Evolutionary conservation across 2,888 invertebrate genomes (phyloP).

Genomic region (Melipona beecheii): DNA sequence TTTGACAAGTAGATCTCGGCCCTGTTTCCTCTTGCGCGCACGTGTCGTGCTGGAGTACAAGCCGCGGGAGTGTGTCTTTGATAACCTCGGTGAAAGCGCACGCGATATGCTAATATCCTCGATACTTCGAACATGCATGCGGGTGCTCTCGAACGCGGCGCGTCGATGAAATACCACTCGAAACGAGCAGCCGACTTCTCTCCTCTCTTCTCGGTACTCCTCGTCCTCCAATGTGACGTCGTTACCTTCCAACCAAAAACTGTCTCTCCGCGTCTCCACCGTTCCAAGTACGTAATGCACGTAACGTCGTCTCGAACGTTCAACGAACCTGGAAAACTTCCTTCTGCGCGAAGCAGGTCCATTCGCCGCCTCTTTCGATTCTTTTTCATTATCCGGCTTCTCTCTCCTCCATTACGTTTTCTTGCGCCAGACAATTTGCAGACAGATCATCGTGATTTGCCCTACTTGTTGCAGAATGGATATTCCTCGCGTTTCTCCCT

Average conservation of each 20-base stretch:
- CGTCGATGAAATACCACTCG: conserved; percentile 40
- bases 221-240: conserved; percentile 15
- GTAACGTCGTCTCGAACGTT: conserved; percentile 10
- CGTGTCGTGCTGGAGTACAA: conserved; percentile 15
- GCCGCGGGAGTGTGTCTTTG: conserved; percentile 41
- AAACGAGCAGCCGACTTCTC: conserved; percentile 16
- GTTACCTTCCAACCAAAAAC: not conserved
- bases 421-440: too few relatives aligned
- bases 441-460: too few relatives aligned
- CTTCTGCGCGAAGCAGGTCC: not conserved
- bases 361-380: not conserved
- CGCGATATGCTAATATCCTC: conserved; percentile 72
- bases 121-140: conserved; percentile 51
- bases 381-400: not conserved
- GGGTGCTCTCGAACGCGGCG: conserved; percentile 23
- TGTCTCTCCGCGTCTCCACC: not conserved
- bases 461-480: not conserved
- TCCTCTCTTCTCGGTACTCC: conserved; percentile 1
- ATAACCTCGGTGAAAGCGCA: conserved; percentile 69
- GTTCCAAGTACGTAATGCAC: not conserved
- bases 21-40: conserved; percentile 11
- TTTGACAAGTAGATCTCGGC: conserved; percentile 37
- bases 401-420: not conserved
- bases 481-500: too few relatives aligned
- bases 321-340: not conserved